Evolutionary conservation across 2,797 vertebrate species (phyloP), one percentile per base, ranked within the genome.

Genomic region (Periparus ater): DNA sequence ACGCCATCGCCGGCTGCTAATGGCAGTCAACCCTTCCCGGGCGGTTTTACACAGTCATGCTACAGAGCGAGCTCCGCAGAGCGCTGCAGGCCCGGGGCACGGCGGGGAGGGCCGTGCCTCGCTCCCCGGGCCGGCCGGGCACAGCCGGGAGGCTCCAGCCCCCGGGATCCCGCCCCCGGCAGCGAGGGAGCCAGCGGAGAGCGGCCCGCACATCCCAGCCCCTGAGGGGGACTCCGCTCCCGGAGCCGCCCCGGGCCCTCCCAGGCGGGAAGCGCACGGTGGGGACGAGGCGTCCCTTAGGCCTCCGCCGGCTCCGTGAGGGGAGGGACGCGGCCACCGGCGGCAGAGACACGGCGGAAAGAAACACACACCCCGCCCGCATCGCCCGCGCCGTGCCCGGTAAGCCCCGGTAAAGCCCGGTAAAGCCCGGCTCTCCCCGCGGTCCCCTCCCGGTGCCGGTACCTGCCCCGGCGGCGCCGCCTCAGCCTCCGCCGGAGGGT

Each of bases 11-110:
- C 0, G 40, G 23, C 77, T 19, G 38, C 2, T 7, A 17, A 13
- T 1, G 27, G 20, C 30, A 2, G 11, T 0, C 36, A 1, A 1
- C 2, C 36, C 23, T 25, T 3, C 12, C 0, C 0, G 1, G 0
- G 1, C 3, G 1, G 17, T 27, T 57, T 13, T 3, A 63, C 57
- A 9, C 32, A 2, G 32, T 1, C 74, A 57, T 0, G 27, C 29
- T 3, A 1, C 7, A 16, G 45, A n/a, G 1, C 0, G 13, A 4
- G 13, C 72, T 5, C 13, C 47, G 0, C 17, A 1, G 13, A 8
- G 51, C 2, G 8, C 13, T 3, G 51, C 3, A 2, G 10, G 14
- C 21, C n/a, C 16, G 9, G 19, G 10, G 1, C 54, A 32, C 3
- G 2, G 65, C 63, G 2, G 3, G 15, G 2, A 21, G 7, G 13